Evolutionary conservation across 2,113 vertebrate genomes (phyloP).

Genomic region (Vulpes vulpes): DNA sequence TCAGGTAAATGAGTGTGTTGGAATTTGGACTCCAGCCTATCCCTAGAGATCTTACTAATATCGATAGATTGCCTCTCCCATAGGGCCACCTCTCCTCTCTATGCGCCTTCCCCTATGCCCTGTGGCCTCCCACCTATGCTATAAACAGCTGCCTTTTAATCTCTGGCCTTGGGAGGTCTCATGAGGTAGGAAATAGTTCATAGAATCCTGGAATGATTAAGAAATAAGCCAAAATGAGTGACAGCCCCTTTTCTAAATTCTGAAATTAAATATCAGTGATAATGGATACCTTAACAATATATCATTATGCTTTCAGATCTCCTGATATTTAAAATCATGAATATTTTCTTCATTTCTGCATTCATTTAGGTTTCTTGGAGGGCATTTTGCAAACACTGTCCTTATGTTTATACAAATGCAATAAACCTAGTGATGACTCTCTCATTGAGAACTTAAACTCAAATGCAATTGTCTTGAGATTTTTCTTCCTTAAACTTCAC

Average conservation of each 20-base stretch:
- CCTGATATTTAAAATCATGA: neutral
- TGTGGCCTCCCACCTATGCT: neutral
- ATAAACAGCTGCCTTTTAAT: neutral
- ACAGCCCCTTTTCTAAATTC: neutral
- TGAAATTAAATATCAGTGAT: neutral
- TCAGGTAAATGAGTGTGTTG: neutral
- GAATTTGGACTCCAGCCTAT: neutral
- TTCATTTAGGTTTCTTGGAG: neutral
- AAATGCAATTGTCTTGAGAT: neutral
- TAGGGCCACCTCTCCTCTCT: neutral
- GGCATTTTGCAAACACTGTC: neutral
- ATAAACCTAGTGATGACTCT: neutral
- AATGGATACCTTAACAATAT: neutral
- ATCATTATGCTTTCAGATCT: neutral
- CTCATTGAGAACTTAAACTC: neutral
- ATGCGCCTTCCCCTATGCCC: neutral
- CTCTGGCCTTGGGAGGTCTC: neutral
- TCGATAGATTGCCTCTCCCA: neutral
- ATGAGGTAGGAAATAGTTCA: neutral
- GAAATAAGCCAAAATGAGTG: neutral
- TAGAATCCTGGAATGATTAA: neutral
- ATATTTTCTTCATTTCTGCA: conserved; percentile 10
- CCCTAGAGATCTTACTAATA: neutral
- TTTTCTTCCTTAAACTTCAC: conserved; percentile 1
- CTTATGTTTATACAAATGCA: neutral